phyloP scores from a whole-genome alignment of 2,888 invertebrate species.

The Sinohyriopsis cumingii region DNA sequence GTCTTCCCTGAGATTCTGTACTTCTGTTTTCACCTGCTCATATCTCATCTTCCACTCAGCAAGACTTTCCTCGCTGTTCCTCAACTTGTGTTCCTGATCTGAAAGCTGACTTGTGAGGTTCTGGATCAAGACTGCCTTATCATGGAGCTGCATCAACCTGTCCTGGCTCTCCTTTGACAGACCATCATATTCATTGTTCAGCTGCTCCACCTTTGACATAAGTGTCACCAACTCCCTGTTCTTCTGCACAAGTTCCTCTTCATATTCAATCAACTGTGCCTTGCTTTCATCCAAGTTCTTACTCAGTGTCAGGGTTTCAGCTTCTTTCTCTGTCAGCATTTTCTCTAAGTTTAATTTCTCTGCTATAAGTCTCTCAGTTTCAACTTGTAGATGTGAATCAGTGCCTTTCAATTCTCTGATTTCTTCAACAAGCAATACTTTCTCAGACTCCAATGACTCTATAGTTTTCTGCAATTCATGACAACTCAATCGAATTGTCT shows the following conservation, averaged over 20 bases:
- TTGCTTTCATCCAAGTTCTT: neutral
- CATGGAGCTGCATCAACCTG: too few relatives aligned
- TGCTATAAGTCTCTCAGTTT: conserved; percentile 1
- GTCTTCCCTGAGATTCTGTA: conserved; percentile 9
- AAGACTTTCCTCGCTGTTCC: too few relatives aligned
- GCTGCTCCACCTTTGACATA: neutral
- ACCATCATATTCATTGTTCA: too few relatives aligned
- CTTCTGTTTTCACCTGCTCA: conserved; percentile 8
- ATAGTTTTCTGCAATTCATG: too few relatives aligned
- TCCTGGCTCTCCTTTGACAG: too few relatives aligned
- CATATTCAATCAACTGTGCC: conserved; percentile 2
- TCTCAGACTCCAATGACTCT: too few relatives aligned
- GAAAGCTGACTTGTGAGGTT: too few relatives aligned
- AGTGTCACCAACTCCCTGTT: neutral
- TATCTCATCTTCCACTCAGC: too few relatives aligned
- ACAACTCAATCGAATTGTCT: neutral
- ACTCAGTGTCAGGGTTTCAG: conserved; percentile 10
- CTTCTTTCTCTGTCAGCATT: conserved; percentile 6
- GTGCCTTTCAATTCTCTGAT: too few relatives aligned
- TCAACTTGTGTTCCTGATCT: too few relatives aligned
- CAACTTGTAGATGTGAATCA: conserved; percentile 1
- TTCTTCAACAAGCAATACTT: too few relatives aligned
- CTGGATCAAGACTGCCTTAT: too few relatives aligned
- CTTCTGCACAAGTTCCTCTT: conserved; percentile 3
- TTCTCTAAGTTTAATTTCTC: conserved; percentile 3